phyloP scores from a whole-genome alignment of 2,888 invertebrate genomes.

The Drosophila ustulata region DNA sequence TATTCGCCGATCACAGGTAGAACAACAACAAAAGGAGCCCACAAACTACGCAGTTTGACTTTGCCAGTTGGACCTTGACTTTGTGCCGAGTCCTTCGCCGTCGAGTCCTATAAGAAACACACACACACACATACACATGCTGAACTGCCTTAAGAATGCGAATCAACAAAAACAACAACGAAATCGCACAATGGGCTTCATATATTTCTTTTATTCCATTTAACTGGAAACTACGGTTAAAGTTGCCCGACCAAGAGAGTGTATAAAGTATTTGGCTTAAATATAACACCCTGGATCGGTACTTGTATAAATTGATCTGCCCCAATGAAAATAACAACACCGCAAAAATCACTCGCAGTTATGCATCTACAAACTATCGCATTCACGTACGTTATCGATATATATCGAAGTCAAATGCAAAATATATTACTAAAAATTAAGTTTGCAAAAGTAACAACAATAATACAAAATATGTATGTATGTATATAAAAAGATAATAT shows the following conservation, averaged over 20 bases:
- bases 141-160: background rate
- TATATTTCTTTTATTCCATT: too few relatives aligned
- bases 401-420: too few relatives aligned
- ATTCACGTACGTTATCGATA: background rate
- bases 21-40: constrained; percentile 41
- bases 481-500: too few relatives aligned
- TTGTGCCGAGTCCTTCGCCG: constrained; percentile 44
- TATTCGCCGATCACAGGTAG: constrained; percentile 51
- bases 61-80: constrained; percentile 61
- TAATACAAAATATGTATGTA: too few relatives aligned
- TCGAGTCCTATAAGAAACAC: constrained; percentile 66
- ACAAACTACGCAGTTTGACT: constrained; percentile 68
- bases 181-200: background rate
- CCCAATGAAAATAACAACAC: background rate
- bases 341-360: background rate
- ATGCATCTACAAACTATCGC: background rate
- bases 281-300: too few relatives aligned
- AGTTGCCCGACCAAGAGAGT: too few relatives aligned
- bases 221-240: too few relatives aligned
- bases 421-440: too few relatives aligned
- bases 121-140: background rate
- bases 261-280: too few relatives aligned
- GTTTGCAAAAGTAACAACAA: too few relatives aligned
- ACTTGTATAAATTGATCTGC: too few relatives aligned
- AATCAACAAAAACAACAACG: background rate